phyloP scores from a whole-genome alignment of 2,888 invertebrate genomes.

The Drosophila buzzatii region DNA sequence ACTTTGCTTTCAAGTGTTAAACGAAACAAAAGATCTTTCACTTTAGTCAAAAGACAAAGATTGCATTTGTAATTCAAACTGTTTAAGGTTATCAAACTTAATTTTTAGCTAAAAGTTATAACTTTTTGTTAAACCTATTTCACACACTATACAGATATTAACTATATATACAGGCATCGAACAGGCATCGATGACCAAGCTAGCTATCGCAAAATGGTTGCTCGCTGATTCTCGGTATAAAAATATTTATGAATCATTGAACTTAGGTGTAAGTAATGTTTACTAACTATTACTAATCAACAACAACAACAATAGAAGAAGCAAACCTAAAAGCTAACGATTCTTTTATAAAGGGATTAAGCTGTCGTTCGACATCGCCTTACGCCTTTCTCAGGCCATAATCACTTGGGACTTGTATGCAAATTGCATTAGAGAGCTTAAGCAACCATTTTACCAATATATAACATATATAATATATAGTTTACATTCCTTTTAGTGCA shows the following conservation, averaged over 20 bases:
- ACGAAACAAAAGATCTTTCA: slow-evolving; percentile 47
- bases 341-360: neutral
- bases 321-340: neutral
- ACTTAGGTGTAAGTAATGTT: neutral
- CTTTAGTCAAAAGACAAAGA: slow-evolving; percentile 6
- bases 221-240: neutral
- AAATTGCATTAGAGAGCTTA: neutral
- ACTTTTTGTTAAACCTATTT: neutral
- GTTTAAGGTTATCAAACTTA: slow-evolving; percentile 8
- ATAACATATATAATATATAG: neutral
- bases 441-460: neutral
- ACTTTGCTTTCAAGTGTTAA: slow-evolving; percentile 34
- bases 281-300: neutral
- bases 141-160: neutral
- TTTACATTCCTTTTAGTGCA: neutral
- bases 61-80: slow-evolving; percentile 2
- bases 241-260: neutral
- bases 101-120: neutral
- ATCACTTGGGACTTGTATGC: neutral
- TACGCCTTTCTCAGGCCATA: too few relatives aligned
- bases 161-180: neutral
- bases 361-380: neutral
- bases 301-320: neutral
- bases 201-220: neutral
- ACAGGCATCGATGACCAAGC: neutral